Evolutionary conservation across 2,113 vertebrate genomes (phyloP).

Genomic region (Sterrhoptilus dennistouni): DNA sequence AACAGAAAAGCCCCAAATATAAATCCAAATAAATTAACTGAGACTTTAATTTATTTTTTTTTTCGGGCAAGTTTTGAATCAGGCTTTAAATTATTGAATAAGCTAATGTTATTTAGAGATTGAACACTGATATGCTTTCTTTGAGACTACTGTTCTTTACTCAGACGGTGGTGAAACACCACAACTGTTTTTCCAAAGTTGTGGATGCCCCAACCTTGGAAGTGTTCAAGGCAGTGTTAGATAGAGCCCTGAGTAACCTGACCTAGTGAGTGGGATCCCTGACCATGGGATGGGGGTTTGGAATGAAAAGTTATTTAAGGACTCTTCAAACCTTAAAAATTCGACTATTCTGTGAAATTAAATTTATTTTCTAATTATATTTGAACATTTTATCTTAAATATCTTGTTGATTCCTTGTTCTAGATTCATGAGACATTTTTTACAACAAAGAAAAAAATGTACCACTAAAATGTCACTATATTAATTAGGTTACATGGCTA

Average conservation of each 20-base stretch:
- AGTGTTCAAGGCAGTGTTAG: not conserved
- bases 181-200: not conserved
- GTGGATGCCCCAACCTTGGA: not conserved
- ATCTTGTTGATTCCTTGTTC: not conserved
- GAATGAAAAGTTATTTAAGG: not conserved
- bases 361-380: not conserved
- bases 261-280: not conserved
- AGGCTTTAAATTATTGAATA: not conserved
- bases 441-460: not conserved
- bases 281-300: accelerated
- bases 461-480: not conserved
- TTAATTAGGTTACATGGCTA: not conserved
- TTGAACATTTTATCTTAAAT: not conserved
- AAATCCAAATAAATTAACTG: not conserved
- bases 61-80: not conserved
- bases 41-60: not conserved
- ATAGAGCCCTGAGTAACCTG: not conserved
- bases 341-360: not conserved
- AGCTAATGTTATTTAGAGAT: not conserved
- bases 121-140: not conserved
- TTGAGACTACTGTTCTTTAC: not conserved
- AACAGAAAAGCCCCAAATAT: not conserved
- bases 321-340: not conserved
- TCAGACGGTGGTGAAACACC: not conserved
- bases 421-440: not conserved